A percentile compares a stretch with the other conserved stretches of the same genome.
Conservation (phyloP, 2,797 vertebrate species). For the Steatocranus sp. region DNA sequence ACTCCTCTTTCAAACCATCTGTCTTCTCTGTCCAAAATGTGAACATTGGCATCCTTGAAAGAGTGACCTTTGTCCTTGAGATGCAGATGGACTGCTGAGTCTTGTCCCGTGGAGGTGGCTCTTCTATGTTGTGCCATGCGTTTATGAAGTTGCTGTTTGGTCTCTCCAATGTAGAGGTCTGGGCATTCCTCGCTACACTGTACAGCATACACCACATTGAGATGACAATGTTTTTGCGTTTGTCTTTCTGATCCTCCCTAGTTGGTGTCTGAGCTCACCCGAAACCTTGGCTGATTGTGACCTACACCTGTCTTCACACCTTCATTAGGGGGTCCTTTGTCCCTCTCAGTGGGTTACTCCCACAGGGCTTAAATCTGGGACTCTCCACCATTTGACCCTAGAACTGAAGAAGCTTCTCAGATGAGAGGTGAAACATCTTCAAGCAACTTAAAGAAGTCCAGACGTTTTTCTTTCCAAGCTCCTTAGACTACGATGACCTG, state of each 20-base stretch:
- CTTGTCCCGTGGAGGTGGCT: not conserved
- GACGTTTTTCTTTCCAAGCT: not conserved
- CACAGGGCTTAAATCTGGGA: not conserved
- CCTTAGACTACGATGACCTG: not conserved
- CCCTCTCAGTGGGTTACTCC: not conserved
- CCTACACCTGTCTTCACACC: not conserved
- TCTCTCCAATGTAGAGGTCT: not conserved
- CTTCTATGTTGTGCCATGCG: not conserved
- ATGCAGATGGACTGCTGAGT: not conserved
- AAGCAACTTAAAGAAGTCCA: not conserved
- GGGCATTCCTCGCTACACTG: not conserved
- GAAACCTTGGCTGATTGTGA: not conserved
- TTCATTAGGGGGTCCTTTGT: not conserved
- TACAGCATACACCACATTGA: not conserved
- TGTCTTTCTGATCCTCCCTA: not conserved
- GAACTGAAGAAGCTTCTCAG: not conserved
- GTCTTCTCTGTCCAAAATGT: not conserved
- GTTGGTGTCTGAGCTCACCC: not conserved
- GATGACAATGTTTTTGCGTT: not conserved
- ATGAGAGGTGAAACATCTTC: not conserved
- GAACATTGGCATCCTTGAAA: not conserved
- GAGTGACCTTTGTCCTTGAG: not conserved
- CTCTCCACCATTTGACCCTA: not conserved
- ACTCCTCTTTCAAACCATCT: not conserved
- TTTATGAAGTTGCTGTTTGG: not conserved